Percentiles rank a stretch among this genome's conserved stretches.
phyloP scores from a whole-genome alignment of 1,140 invertebrate genomes.

The Drosophila sechellia region DNA sequence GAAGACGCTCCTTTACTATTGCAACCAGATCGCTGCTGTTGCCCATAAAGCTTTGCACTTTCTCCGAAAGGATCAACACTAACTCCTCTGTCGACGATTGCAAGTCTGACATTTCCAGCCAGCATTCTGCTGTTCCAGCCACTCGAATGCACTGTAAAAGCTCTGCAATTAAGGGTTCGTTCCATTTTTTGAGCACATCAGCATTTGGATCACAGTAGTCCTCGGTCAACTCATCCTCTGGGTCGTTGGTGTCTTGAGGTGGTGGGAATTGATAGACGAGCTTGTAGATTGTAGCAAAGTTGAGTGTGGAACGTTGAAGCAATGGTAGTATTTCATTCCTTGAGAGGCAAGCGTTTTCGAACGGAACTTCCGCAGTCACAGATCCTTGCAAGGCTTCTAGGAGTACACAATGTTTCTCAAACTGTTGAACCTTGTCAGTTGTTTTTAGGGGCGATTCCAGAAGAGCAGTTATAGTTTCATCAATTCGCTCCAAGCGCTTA shows the following conservation, averaged over 20 bases:
- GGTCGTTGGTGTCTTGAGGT: constrained; percentile 40
- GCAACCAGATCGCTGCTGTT: constrained; percentile 54
- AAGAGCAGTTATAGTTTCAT: constrained; percentile 55
- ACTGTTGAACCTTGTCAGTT: constrained; percentile 33
- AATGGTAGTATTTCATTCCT: constrained; percentile 21
- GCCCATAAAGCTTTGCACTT: constrained; percentile 58
- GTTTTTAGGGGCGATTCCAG: constrained; percentile 56
- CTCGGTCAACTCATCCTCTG: constrained; percentile 75
- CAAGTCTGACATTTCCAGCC: constrained; percentile 47
- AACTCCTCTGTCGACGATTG: constrained; percentile 24
- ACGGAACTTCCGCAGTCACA: constrained; percentile 39
- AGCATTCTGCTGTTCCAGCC: constrained; percentile 47
- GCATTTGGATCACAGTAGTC: constrained; percentile 83
- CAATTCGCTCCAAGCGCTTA: constrained; percentile 46
- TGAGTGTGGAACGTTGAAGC: constrained; percentile 49
- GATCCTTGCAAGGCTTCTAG: constrained; percentile 41
- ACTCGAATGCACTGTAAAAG: constrained; percentile 61
- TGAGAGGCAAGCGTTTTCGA: constrained; percentile 35
- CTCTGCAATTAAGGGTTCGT: constrained; percentile 54
- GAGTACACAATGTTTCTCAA: constrained; percentile 59
- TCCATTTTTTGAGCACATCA: constrained; percentile 73
- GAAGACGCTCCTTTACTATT: constrained; percentile 61
- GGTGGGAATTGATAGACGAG: constrained; percentile 54
- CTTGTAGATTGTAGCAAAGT: constrained; percentile 64
- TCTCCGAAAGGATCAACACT: constrained; percentile 57